phyloP scores from a whole-genome alignment of 2,113 vertebrate genomes.

The Sclerurus mexicanus region DNA sequence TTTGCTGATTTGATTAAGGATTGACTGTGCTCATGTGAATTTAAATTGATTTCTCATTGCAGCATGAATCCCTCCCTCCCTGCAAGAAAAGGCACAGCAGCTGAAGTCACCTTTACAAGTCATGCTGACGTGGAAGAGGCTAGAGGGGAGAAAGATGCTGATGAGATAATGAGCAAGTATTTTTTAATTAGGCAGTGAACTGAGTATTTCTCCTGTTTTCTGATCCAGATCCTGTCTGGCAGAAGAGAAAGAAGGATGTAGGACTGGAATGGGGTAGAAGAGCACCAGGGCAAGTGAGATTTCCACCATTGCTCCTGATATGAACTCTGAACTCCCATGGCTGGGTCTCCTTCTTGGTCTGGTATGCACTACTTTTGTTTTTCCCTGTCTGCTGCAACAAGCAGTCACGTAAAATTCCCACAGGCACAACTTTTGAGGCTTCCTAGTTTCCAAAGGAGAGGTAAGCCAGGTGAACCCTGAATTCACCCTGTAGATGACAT shows the following conservation, averaged over 20 bases:
- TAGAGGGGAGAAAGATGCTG: neutral
- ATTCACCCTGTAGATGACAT: neutral
- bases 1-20: conserved; percentile 15
- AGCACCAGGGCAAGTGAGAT: rapidly evolving
- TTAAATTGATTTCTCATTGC: conserved; percentile 35
- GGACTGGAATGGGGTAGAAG: neutral
- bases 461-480: neutral
- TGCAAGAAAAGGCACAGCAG: neutral
- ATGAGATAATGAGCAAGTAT: neutral
- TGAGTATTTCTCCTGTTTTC: neutral
- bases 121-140: neutral
- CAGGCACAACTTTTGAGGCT: neutral
- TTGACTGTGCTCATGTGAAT: conserved; percentile 5
- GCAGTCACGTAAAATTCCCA: neutral
- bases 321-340: neutral
- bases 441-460: neutral
- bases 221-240: neutral
- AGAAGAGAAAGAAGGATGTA: neutral
- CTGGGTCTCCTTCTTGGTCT: neutral
- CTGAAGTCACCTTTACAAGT: conserved; percentile 12
- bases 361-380: neutral
- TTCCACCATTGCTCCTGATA: neutral
- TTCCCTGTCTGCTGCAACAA: neutral
- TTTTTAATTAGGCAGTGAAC: neutral
- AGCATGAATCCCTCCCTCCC: neutral